Evolutionary conservation across 2,888 invertebrate species (phyloP).

Genomic region (Bedellia somnulentella): DNA sequence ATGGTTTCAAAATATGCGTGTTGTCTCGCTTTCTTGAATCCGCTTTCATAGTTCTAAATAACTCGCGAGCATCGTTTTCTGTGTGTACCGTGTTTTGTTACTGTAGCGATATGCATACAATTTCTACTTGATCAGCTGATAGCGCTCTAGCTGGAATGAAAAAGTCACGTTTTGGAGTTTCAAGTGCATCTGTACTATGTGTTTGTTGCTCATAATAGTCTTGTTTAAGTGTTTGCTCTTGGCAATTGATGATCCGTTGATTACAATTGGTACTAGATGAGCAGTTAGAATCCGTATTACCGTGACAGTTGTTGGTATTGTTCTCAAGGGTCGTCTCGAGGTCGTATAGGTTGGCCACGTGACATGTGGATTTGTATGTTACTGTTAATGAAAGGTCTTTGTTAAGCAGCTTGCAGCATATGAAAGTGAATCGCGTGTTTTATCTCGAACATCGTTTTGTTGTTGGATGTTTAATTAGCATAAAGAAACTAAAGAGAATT

Average conservation of each 20-base stretch:
- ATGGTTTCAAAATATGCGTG: slow-evolving; percentile 18
- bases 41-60: slow-evolving; percentile 15
- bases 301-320: slow-evolving; percentile 48
- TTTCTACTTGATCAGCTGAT: no score
- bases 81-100: no score
- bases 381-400: slow-evolving; percentile 17
- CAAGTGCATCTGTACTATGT: no score
- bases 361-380: slow-evolving; percentile 19
- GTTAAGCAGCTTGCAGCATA: no score
- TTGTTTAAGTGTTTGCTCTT: slow-evolving; percentile 3
- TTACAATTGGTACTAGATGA: slow-evolving; percentile 28
- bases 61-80: slow-evolving; percentile 8
- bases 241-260: no score
- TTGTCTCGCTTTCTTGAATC: slow-evolving; percentile 35
- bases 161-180: no score
- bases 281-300: slow-evolving; percentile 34
- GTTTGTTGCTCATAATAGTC: slow-evolving; percentile 4
- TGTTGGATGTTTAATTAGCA: no score
- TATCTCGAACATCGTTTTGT: no score
- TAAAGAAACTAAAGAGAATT: no score
- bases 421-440: slow-evolving; percentile 7
- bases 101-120: no score
- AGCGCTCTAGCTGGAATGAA: no score
- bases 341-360: slow-evolving; percentile 17
- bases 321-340: slow-evolving; percentile 48